phyloP scores from a whole-genome alignment of 2,888 invertebrate species.

The Diaprepes abbreviatus region DNA sequence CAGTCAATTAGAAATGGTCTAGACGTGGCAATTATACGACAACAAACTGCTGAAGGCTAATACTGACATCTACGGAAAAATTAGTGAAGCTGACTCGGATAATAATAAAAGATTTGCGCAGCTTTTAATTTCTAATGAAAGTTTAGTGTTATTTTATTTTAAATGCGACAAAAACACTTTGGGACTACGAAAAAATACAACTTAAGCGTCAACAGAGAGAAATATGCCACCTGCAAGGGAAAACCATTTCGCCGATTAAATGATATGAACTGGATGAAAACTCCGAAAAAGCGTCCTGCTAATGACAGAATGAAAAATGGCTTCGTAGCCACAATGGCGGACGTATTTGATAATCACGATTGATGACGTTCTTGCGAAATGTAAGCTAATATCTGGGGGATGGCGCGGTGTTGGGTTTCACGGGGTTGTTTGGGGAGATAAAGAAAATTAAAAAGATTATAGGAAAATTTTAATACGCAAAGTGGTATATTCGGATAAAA shows the following conservation, averaged over 20 bases:
- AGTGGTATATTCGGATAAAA: too few species aligned
- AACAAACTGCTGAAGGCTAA: too few species aligned
- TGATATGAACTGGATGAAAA: constrained; percentile 28
- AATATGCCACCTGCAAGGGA: background rate
- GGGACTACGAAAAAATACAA: too few species aligned
- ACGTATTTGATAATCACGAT: constrained; percentile 42
- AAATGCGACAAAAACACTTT: too few species aligned
- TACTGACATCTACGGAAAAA: too few species aligned
- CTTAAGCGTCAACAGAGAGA: too few species aligned
- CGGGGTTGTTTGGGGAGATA: constrained; percentile 9
- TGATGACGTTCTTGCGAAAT: constrained; percentile 41
- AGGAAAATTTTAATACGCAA: background rate
- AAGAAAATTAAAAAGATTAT: constrained; percentile 22
- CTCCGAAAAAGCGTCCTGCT: constrained; percentile 32
- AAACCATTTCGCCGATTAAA: constrained; percentile 26
- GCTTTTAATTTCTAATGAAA: too few species aligned
- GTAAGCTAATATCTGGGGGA: constrained; percentile 29
- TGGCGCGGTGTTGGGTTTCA: constrained; percentile 28
- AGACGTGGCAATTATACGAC: too few species aligned
- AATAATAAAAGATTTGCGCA: too few species aligned
- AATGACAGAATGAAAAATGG: constrained; percentile 46
- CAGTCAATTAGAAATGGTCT: too few species aligned
- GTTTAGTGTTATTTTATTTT: too few species aligned
- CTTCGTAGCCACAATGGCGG: constrained; percentile 33
- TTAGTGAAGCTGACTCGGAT: too few species aligned